Evolutionary conservation across 2,888 invertebrate genomes (phyloP), one percentile per base, ranked within the genome.

Genomic region (Lordiphosa fenestrarum): DNA sequence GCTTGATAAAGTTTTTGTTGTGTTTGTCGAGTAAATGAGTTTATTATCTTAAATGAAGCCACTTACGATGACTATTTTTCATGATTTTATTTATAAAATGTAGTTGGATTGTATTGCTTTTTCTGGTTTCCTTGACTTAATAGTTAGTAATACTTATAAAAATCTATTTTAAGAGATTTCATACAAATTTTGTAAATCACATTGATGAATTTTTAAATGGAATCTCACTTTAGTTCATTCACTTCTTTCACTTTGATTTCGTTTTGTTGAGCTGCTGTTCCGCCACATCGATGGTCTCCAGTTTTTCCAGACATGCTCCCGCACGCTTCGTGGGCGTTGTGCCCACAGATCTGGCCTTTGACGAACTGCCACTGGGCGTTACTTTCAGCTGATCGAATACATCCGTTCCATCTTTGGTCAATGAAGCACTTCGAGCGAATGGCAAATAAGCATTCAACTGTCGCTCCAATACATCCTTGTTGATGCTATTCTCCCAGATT

Each of bases 401-500:
- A 2, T 46, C 61, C 1, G 71, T 46, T 13, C 57, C 62, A 9
- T 81, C 73, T 49, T 69, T 62, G 51, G 53, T 68, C 9, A 68
- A 60, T 6, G 86, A 84, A 3, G 75, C 46, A 44, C 73, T 80
- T 6, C 85, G 73, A n/a, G 84, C 73, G 52, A 85, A 84, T 0
- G 94, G 94, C 90, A 94, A 92, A 83, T 94, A 94, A 54, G 94
- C 94, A 82, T 94, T 94, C 9, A 94, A 91, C 84, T 95, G 94
- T 49, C 93, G 90, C 80, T 93, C 92, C 36, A 91, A 81, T 65
- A 86, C 86, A 50, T 89, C 90, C 59, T 86, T 85, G 61, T 90
- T 90, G 37, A 89, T 88, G 60, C 84, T 87, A 3, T 81, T 89
- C 66, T 90, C 88, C 76, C 89, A 78, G 63, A 90, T 89, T 65